These are phyloP conservation scores for Hypena proboscidalis DNA, from an alignment of 2,888 invertebrate genomes.

Conservation along the genomic window DNA sequence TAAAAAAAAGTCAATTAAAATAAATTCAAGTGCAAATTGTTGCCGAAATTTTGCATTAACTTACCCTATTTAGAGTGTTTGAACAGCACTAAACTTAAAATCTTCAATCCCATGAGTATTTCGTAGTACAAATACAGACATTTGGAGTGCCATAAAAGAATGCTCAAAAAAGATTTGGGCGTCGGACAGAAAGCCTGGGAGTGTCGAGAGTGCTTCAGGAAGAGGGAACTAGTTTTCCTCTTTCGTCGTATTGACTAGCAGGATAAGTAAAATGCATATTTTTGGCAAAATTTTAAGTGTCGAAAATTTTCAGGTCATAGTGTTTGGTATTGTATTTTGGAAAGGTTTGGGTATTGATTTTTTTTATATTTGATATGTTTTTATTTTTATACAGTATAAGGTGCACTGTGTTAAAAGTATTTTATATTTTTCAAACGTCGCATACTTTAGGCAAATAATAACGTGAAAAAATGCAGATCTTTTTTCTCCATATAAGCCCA, in stretches of 20 bases:
- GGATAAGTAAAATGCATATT: conserved; percentile 2
- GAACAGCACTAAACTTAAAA: conserved; percentile 1
- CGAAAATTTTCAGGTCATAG: too few relatives aligned
- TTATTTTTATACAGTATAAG: too few relatives aligned
- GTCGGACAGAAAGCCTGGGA: conserved; percentile 14
- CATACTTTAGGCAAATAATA: neutral
- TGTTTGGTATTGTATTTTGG: too few relatives aligned
- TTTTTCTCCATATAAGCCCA: conserved; percentile 37
- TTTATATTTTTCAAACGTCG: too few relatives aligned
- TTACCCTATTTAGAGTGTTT: neutral
- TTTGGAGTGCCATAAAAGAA: conserved; percentile 31
- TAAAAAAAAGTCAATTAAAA: too few relatives aligned
- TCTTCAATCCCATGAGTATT: conserved; percentile 15
- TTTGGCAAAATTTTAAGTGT: neutral
- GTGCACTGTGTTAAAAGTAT: too few relatives aligned
- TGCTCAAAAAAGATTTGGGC: conserved; percentile 32
- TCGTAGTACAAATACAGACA: conserved; percentile 26
- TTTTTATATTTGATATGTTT: too few relatives aligned
- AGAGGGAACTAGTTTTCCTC: too few relatives aligned
- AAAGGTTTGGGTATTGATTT: too few relatives aligned
- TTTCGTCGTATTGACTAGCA: conserved; percentile 15
- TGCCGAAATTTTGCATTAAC: neutral
- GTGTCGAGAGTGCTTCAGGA: conserved; percentile 14
- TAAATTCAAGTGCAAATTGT: too few relatives aligned
- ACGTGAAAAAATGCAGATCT: conserved; percentile 1